Evolutionary conservation across 2,888 invertebrate genomes (phyloP), one percentile per base, ranked within the genome.

Genomic region (Eupithecia pulchellata): DNA sequence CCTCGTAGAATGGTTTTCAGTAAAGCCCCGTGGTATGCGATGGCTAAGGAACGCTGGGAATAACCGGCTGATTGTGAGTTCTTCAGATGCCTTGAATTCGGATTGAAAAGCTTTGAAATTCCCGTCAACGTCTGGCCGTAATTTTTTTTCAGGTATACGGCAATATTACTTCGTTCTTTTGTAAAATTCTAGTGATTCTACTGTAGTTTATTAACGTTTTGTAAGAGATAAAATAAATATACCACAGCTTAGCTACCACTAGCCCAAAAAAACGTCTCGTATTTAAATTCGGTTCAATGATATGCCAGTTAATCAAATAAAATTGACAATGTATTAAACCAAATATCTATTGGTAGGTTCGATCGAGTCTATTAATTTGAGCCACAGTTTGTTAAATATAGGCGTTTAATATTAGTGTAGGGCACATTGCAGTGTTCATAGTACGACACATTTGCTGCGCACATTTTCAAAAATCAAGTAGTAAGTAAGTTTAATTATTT

Each of bases 21-120:
- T 20, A 52, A 52, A 25, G 25, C 20, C 25, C 9, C 42, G 25
- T 78, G 79, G 87, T 86, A 87, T 83, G 81, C 82, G 79, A 83
- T 81, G 58, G 65, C 42, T 25, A 79, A 72, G 66, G 76, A 71
- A 71, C 77, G 69, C 57, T 20, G 47, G 72, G 73, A 71, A 81
- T 76, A 73, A 65, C 68, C 61, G 73, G 70, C 75, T 69, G 69
- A 69, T 71, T 68, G 75, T 52, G 62, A 75, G 77, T 81, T 77
- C 75, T 74, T 77, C 70, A 69, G 67, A 79, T 77, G 69, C 71
- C 68, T 52, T 64, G 71, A 64, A 71, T 64, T 25, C 14, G 2
- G 60, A 17, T 25, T 3, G n/a, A 66, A 36, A 34, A 36, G 27
- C 29, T 55, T 17, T 32, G 39, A 42, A 74, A 64, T 68, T 71